Evolutionary conservation across 92 coral and sea anemone species (phyloP), one percentile per base, ranked within the genome.

Genomic region (Epizoanthus scotinus): DNA sequence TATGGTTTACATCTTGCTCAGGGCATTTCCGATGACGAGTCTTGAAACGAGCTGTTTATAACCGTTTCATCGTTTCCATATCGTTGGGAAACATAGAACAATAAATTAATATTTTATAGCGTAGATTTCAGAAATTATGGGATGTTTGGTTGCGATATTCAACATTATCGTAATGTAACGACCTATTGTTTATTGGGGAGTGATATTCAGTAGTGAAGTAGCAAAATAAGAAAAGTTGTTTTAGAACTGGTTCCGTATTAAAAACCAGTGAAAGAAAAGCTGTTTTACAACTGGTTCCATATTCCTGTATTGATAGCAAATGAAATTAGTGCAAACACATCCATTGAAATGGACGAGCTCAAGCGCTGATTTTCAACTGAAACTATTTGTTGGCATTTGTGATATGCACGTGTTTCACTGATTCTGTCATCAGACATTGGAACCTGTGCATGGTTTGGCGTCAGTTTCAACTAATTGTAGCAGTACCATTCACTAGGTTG

Each of bases 21-120:
- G 81, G 81, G 79, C 79, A 73, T 73, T 73, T 73, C 79, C 79
- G 57, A 18, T 52, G 78, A 58, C 59, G 81, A 75, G 81, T 58
- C 22, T 56, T n/a, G 68, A 75, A 59, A 75, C 38, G 81, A 59
- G 56, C 50, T 29, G 31, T 75, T 34, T 59, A 38, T 75, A 38
- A 59, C 81, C 57, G 25, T 40, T 75, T 75, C 81, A 75, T 75
- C 67, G 24, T 58, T 75, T 75, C 14, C 17, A 75, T 58, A 53
- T 53, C 29, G 42, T 75, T 75, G 81, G 26, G 67, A 67, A 58
- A 67, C 58, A 56, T 4, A 21, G 26, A 31, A 34, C 40, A 20
- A 10, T 8, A 71, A 75, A 59, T 38, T 74, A n/a, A 31, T 31
- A 31, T 34, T 34, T 3, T 59, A 18, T 47, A 73, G 79, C 36